Conservation (phyloP, 2,888 invertebrate genomes). For the Carterocephalus palaemon region DNA sequence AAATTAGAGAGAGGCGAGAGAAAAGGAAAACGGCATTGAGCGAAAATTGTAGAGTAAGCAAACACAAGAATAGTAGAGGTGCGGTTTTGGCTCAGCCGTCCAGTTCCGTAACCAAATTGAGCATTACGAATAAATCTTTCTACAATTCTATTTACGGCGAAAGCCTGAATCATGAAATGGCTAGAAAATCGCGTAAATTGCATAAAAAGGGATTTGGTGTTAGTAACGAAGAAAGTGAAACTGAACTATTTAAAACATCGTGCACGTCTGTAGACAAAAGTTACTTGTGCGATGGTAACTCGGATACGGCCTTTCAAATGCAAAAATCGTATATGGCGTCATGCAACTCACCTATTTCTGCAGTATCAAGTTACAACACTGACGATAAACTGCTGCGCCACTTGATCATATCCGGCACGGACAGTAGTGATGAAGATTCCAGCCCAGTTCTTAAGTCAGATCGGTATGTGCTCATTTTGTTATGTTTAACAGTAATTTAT, state of each 20-base stretch:
- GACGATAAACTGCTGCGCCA: slow-evolving; percentile 2
- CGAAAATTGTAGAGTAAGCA: slow-evolving; percentile 55
- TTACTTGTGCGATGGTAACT: slow-evolving; percentile 1
- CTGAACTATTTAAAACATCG: slow-evolving; percentile 1
- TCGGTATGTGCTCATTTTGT: slow-evolving; percentile 3
- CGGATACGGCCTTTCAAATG: slow-evolving; percentile 14
- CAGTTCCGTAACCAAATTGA: slow-evolving; percentile 66
- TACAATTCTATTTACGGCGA: slow-evolving; percentile 70
- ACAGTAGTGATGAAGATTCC: slow-evolving; percentile 4
- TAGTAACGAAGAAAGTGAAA: not conserved
- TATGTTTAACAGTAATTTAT: no score
- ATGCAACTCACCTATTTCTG: not conserved
- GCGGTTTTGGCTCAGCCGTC: slow-evolving; percentile 53
- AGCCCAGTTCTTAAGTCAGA: not conserved
- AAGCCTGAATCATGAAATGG: slow-evolving; percentile 35
- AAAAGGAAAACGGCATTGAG: slow-evolving; percentile 55
- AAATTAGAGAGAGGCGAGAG: slow-evolving; percentile 62
- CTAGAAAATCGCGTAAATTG: slow-evolving; percentile 33
- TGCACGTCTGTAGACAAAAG: not conserved
- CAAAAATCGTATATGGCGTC: not conserved
- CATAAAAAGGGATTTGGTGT: slow-evolving; percentile 32
- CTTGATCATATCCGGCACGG: slow-evolving; percentile 5
- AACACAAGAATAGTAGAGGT: slow-evolving; percentile 51
- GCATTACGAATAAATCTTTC: slow-evolving; percentile 69
- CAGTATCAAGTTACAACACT: slow-evolving; percentile 1